phyloP scores from a whole-genome alignment of 2,113 vertebrate species.

The Rhea americana region DNA sequence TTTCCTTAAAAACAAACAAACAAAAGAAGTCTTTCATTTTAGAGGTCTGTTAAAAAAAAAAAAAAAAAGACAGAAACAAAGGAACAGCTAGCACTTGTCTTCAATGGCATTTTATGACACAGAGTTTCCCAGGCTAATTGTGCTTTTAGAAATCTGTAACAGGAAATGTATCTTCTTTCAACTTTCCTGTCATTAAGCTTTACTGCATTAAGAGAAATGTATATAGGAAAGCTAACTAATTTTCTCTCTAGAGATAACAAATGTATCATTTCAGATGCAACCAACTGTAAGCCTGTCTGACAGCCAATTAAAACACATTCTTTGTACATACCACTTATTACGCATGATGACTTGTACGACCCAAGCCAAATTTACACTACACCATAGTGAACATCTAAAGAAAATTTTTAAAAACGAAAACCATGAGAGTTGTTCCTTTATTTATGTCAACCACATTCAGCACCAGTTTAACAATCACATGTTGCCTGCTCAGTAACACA shows the following conservation, averaged over 20 bases:
- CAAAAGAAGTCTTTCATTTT: not conserved
- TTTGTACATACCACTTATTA: not conserved
- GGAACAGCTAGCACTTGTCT: not conserved
- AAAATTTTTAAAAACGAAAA: not conserved
- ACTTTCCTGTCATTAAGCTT: not conserved
- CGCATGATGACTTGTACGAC: not conserved
- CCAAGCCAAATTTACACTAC: not conserved
- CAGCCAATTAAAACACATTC: not conserved
- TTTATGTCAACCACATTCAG: not conserved
- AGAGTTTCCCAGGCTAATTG: not conserved
- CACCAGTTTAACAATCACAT: not conserved
- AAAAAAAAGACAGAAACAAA: not conserved
- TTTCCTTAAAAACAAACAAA: not conserved
- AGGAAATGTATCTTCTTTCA: not conserved
- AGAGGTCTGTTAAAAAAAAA: too few relatives aligned
- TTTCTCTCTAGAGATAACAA: not conserved
- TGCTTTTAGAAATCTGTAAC: not conserved
- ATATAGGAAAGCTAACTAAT: not conserved
- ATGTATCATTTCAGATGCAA: not conserved
- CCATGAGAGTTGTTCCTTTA: not conserved
- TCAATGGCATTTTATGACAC: not conserved
- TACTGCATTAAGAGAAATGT: conserved; percentile 13
- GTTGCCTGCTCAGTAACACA: not conserved
- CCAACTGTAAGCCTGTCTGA: not conserved
- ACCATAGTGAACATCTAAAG: not conserved